Conservation (phyloP, 2,888 invertebrate genomes). For the Norana najaformis region DNA sequence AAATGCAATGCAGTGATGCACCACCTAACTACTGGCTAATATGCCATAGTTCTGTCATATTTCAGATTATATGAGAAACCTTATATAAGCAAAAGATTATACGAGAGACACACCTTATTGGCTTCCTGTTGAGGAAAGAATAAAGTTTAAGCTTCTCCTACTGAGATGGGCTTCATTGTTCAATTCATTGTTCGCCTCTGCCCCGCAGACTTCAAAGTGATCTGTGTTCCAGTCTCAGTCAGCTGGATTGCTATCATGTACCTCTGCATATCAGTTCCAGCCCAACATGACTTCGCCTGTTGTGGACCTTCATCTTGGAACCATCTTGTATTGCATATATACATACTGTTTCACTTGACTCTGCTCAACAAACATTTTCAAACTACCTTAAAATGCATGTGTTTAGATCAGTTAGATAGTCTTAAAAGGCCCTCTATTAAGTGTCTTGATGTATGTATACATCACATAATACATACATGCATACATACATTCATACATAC, state of each 20-base stretch:
- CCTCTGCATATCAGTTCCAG: not conserved
- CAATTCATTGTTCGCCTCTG: too few relatives aligned
- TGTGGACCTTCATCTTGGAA: not conserved
- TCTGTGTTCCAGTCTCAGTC: not conserved
- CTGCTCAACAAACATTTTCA: not conserved
- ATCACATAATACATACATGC: too few relatives aligned
- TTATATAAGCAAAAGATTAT: not conserved
- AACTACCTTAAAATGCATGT: not conserved
- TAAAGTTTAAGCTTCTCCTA: not conserved
- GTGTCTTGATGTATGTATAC: not conserved
- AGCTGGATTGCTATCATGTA: not conserved
- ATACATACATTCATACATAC: not conserved
- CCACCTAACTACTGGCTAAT: not conserved
- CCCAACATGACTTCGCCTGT: not conserved
- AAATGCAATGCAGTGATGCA: not conserved
- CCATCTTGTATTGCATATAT: not conserved
- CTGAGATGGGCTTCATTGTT: not conserved
- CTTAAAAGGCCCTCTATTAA: not conserved
- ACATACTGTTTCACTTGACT: not conserved
- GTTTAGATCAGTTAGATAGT: not conserved
- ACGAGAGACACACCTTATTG: not conserved
- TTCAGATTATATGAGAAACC: not conserved
- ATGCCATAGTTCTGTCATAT: not conserved
- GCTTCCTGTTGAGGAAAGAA: not conserved
- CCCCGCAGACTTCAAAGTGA: too few relatives aligned